Base-by-base conservation (phyloP, 1,140 invertebrate genomes). In the Penaeus chinensis region DNA sequence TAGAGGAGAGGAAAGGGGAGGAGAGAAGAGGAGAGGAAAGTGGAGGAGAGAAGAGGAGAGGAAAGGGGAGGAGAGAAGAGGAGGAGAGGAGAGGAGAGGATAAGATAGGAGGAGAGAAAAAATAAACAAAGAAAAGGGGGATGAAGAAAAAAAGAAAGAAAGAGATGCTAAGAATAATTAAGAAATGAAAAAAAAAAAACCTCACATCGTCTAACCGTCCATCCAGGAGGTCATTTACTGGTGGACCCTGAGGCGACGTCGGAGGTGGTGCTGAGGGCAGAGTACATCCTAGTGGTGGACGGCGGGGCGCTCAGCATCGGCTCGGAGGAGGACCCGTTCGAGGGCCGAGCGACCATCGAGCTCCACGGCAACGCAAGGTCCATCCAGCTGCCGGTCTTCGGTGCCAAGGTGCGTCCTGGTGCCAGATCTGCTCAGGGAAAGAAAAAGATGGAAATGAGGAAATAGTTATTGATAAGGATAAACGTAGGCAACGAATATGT, bases 351-450 rank as follows among this genome's bases (percentile, higher is more conserved):
- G 8, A 47, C 54, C 24, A 87, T 87, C 61, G 77, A 71, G 37
- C 74, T 87, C 3, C 76, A 87, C 69, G 85, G 85, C 8, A 60
- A 87, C 76, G 76, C 54, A 0, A 63, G 82, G 37, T 79, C 66
- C n/a, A 84, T 76, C 19, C 79, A 87, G 61, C 61, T 87, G 74
- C 85, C 85, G 27, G 69, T 84, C 61, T 87, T 84, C 60, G 85
- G 85, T 16, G 82, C 82, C 22, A 83, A 83, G 32, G 82, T 65
- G 47, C n/a, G 54, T 20, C 24, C 3, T 22, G 13, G 11, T 47
- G 24, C 7, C 18, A 37, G 4, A 8, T 42, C 37, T 5, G 37
- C 7, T 42, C 37, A 42, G 37, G 4, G 37, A 42, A 42, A 42
- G 37, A 42, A 8, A 42, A 42, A 42, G 37, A 42, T 42, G 4